Base-by-base conservation (phyloP, 64 coral and sea anemone species). In the Stichodactyla mertensii region DNA sequence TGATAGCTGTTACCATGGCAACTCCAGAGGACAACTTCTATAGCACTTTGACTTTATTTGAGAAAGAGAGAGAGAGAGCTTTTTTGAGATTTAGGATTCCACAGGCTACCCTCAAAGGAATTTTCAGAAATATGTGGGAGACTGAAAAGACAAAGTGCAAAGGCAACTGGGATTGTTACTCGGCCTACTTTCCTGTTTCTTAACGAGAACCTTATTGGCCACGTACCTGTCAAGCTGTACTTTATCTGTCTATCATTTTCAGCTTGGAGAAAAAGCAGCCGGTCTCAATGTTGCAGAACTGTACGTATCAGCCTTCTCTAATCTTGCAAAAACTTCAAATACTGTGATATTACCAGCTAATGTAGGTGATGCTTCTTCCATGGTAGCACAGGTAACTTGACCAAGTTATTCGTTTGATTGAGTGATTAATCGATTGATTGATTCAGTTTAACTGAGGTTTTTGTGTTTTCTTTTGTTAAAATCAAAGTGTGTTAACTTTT, bases 231-330 rank as follows among this genome's bases (percentile, higher is more conserved):
- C 36, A 45, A 4, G 36, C 1, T 45, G 3, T 45, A 45, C 36
- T 45, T 45, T 45, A 13, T 71, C 54, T 55, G 26, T 55, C 77
- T 77, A 7, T 71, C 11, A 14, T 82, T 67, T 88, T 23, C 26
- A 97, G 97, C 88, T 89, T 57, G 97, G 97, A 19, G 97, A 99
- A 23, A 99, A 90, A 56, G 93, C 97, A 15, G 97, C 97, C 7
- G 88, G 84, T 61, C 90, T 99, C 18, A 99, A 89, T 74, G 91
- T 99, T 53, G 97, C 97, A 11, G 97, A 99, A 86, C 70, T 92
- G 52, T 92, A 95, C 20, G 97, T 99, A 52, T 60, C 53, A 31
- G 97, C 97, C 5, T 99, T 99, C 24, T 66, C 61, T 56, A 99
- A 99, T 52, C 64, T 99, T 56, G 97, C 93, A 82, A 99, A 92